Evolutionary conservation across 2,113 vertebrate species (phyloP).

Genomic region (Crotalus horridus): DNA sequence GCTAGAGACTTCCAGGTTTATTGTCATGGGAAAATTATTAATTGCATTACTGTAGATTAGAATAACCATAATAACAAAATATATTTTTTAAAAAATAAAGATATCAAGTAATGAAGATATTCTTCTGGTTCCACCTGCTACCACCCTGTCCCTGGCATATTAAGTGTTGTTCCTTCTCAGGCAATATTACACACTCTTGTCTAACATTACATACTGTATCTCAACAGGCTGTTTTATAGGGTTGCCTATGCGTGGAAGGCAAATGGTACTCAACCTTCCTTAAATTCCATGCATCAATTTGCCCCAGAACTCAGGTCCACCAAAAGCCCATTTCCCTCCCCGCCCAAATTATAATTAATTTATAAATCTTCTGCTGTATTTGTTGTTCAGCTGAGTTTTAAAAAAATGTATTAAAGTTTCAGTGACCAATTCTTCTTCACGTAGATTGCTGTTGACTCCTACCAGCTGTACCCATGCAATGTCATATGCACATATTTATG

Average conservation of each 20-base stretch:
- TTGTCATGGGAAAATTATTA: not conserved
- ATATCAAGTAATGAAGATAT: too few species aligned
- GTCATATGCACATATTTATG: too few species aligned
- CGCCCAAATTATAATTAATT: not conserved
- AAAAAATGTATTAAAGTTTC: too few species aligned
- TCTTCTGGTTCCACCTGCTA: not conserved
- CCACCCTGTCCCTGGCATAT: not conserved
- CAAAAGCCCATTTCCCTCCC: not conserved
- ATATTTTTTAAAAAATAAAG: not conserved
- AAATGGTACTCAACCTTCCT: not conserved
- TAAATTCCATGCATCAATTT: not conserved
- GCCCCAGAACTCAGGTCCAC: not conserved
- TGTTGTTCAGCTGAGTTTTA: too few species aligned
- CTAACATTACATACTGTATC: not conserved
- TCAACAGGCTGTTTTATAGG: not conserved
- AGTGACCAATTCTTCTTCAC: too few species aligned
- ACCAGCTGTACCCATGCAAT: too few species aligned
- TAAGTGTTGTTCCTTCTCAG: not conserved
- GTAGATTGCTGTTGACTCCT: too few species aligned
- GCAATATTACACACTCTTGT: not conserved
- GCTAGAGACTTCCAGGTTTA: not conserved
- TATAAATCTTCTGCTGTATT: not conserved
- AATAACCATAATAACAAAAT: not conserved
- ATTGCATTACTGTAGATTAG: not conserved
- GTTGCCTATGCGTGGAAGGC: not conserved